phyloP scores from a whole-genome alignment of 1,140 invertebrate genomes.

The Sminthurinus signatus region DNA sequence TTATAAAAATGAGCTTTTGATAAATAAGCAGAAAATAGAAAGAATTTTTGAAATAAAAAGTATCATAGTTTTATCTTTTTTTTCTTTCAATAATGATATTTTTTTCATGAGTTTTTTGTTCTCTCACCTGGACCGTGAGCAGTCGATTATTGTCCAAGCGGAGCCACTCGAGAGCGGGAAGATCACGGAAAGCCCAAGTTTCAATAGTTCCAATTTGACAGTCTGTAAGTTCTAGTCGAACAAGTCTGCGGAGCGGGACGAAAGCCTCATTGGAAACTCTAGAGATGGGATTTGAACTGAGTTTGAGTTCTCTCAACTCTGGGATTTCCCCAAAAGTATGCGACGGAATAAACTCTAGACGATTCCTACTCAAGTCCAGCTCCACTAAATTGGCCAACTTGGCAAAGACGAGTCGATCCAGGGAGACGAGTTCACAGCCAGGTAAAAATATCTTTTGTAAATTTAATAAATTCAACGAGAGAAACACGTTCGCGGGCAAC shows the following conservation, averaged over 20 bases:
- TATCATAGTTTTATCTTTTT: too few relatives aligned
- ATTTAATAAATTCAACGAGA: conserved; percentile 62
- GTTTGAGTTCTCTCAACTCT: conserved; percentile 65
- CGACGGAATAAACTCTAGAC: conserved; percentile 59
- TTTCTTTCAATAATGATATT: too few relatives aligned
- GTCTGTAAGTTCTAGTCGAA: conserved; percentile 63
- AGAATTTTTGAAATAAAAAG: too few relatives aligned
- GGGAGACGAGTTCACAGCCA: conserved; percentile 55
- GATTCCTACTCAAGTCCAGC: conserved; percentile 67
- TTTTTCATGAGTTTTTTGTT: too few relatives aligned
- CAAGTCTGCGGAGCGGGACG: conserved; percentile 57
- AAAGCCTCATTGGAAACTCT: conserved; percentile 64
- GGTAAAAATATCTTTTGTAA: conserved; percentile 68
- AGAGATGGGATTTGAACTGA: conserved; percentile 65
- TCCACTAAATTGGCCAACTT: conserved; percentile 68
- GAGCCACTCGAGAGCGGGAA: conserved; percentile 65
- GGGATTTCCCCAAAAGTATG: conserved; percentile 61
- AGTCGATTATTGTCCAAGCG: conserved; percentile 68
- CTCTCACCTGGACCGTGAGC: conserved; percentile 51
- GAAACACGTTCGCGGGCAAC: conserved; percentile 63
- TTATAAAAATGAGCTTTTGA: too few relatives aligned
- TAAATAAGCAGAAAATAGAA: neutral
- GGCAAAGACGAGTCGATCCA: conserved; percentile 60
- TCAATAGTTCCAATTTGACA: conserved; percentile 62
- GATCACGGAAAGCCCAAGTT: conserved; percentile 61